Conservation (phyloP, 2,113 vertebrate genomes). For the Sula dactylatra region DNA sequence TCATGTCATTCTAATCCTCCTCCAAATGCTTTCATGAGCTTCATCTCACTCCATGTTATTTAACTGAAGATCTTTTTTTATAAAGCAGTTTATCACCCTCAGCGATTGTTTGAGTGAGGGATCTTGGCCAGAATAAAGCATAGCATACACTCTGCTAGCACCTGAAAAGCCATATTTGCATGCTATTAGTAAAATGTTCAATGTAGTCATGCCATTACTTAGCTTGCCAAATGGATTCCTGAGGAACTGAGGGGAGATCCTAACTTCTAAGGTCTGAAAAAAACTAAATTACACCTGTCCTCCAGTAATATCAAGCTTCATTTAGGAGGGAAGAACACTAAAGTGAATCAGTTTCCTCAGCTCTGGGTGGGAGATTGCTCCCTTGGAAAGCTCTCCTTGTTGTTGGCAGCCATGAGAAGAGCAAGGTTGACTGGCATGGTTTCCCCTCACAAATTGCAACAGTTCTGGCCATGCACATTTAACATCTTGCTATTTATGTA, state of each 20-base stretch:
- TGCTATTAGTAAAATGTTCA: not conserved
- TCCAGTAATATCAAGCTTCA: not conserved
- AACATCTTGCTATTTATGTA: not conserved
- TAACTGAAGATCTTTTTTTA: not conserved
- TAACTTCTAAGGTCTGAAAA: not conserved
- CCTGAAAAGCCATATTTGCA: not conserved
- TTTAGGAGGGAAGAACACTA: not conserved
- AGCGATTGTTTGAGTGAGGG: not conserved
- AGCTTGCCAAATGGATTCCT: not conserved
- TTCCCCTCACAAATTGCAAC: not conserved
- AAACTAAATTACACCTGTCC: not conserved
- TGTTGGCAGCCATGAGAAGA: not conserved
- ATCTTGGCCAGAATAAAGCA: not conserved
- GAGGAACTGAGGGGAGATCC: not conserved
- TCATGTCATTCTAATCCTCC: constrained; percentile 20
- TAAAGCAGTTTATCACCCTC: not conserved
- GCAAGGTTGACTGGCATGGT: no score
- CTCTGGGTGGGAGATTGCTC: not conserved
- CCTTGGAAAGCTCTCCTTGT: not conserved
- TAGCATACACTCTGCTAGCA: not conserved
- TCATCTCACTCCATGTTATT: constrained; percentile 12
- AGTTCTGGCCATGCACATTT: not conserved
- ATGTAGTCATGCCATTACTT: not conserved
- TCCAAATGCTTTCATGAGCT: constrained; percentile 17
- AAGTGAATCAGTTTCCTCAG: not conserved